Percentiles rank a stretch among this genome's conserved stretches.
phyloP scores from a whole-genome alignment of 2,888 invertebrate species.

The Apamea sordens region DNA sequence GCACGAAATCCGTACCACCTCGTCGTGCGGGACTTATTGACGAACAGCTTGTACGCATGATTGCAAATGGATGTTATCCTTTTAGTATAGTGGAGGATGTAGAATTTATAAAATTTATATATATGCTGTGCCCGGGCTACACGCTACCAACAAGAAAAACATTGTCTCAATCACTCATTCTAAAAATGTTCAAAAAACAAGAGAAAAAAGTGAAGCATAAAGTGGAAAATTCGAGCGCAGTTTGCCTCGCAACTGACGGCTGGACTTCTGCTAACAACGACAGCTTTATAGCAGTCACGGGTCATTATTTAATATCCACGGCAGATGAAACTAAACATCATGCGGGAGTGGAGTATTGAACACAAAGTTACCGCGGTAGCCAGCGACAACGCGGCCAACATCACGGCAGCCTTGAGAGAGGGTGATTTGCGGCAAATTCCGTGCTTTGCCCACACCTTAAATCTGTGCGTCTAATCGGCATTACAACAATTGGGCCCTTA shows the following conservation, averaged over 20 bases:
- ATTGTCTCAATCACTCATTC: constrained; percentile 8
- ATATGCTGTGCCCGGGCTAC: too few species aligned
- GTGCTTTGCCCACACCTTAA: constrained; percentile 48
- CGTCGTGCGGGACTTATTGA: constrained; percentile 22
- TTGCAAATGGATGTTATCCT: constrained; percentile 13
- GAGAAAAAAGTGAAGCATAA: constrained; percentile 18
- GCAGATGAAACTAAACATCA: constrained; percentile 1
- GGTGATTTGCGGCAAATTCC: constrained; percentile 28
- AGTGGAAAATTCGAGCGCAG: constrained; percentile 18
- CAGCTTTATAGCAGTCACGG: constrained; percentile 18
- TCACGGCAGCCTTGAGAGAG: constrained; percentile 9
- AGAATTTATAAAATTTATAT: constrained; percentile 12
- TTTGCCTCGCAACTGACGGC: constrained; percentile 25
- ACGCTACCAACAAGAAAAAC: background rate
- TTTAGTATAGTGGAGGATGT: constrained; percentile 20
- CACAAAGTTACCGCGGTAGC: constrained; percentile 9
- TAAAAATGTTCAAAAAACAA: constrained; percentile 16
- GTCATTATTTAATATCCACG: constrained; percentile 3
- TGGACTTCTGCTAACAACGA: constrained; percentile 23
- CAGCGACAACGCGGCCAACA: constrained; percentile 12
- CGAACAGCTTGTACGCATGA: constrained; percentile 18
- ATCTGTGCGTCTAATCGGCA: constrained; percentile 23
- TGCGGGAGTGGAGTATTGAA: background rate
- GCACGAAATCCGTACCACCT: constrained; percentile 17
- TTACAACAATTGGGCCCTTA: constrained; percentile 8